Percentiles rank a stretch among this genome's conserved stretches.
These are phyloP conservation scores for Chymomyza fuscimana DNA, from an alignment of 2,888 invertebrate species.

Conservation along the genomic window DNA sequence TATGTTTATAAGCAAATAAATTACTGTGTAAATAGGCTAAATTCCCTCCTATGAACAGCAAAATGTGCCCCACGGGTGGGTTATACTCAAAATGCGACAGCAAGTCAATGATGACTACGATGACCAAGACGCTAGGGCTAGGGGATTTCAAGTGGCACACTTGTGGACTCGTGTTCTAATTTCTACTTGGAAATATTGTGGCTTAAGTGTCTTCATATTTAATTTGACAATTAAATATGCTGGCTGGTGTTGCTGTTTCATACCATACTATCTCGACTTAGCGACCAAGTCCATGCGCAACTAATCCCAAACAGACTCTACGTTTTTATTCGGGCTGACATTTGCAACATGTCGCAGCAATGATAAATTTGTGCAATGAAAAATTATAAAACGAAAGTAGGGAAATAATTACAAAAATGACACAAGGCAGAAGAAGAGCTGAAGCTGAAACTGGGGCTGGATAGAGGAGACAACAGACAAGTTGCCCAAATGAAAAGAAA, in stretches of 20 bases:
- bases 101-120: background rate
- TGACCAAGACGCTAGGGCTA: no score
- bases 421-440: conserved; percentile 42
- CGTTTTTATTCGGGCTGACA: background rate
- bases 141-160: background rate
- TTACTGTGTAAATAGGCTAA: conserved; percentile 73
- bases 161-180: background rate
- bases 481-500: conserved; percentile 67
- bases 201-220: conserved; percentile 47
- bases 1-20: conserved; percentile 72
- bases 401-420: conserved; percentile 53
- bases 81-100: background rate
- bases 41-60: conserved; percentile 59
- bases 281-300: background rate
- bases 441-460: conserved; percentile 35
- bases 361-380: conserved; percentile 17
- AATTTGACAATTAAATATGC: conserved; percentile 69
- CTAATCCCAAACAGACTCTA: conserved; percentile 12
- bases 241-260: no score
- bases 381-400: conserved; percentile 58
- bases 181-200: background rate
- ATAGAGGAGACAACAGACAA: conserved; percentile 22
- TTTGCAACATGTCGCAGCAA: conserved; percentile 7
- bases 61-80: conserved; percentile 34
- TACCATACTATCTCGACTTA: no score